Evolutionary conservation across 2,888 invertebrate genomes (phyloP).

Genomic region (Phania funesta): DNA sequence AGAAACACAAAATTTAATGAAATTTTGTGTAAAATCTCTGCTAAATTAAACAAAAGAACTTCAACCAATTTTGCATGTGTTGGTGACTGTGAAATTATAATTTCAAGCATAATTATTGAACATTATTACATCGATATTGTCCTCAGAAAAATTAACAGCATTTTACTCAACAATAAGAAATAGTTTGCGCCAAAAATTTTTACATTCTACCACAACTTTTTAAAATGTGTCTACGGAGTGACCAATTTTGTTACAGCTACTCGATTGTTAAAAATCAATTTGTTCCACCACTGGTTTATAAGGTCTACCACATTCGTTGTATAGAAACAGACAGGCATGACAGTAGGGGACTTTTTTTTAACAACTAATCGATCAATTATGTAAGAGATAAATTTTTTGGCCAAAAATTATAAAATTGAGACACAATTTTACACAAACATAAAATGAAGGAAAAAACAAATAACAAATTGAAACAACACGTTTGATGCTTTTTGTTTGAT

Average conservation of each 20-base stretch:
- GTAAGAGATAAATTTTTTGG: conserved; percentile 41
- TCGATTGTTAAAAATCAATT: conserved; percentile 67
- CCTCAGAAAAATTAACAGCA: neutral
- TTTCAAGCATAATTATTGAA: conserved; percentile 67
- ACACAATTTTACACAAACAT: conserved; percentile 46
- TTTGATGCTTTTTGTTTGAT: conserved; percentile 8
- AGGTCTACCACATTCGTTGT: conserved; percentile 69
- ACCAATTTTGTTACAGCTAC: conserved; percentile 31
- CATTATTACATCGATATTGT: conserved; percentile 51
- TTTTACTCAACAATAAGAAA: conserved; percentile 19
- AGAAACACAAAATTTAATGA: conserved; percentile 16
- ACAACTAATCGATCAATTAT: conserved; percentile 64
- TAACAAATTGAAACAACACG: neutral
- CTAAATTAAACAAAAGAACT: conserved; percentile 26
- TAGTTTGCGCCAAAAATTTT: conserved; percentile 61
- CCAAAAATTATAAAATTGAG: conserved; percentile 54
- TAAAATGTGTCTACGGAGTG: conserved; percentile 1
- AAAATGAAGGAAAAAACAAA: conserved; percentile 14
- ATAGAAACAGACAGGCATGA: conserved; percentile 28
- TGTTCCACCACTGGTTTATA: conserved; percentile 67
- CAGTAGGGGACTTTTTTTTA: conserved; percentile 36
- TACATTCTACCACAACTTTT: neutral
- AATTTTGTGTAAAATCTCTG: conserved; percentile 22
- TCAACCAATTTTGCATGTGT: conserved; percentile 66
- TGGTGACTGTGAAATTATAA: conserved; percentile 67